These are phyloP conservation scores for Andrena fulva DNA, from an alignment of 2,888 invertebrate genomes.

Conservation along the genomic window DNA sequence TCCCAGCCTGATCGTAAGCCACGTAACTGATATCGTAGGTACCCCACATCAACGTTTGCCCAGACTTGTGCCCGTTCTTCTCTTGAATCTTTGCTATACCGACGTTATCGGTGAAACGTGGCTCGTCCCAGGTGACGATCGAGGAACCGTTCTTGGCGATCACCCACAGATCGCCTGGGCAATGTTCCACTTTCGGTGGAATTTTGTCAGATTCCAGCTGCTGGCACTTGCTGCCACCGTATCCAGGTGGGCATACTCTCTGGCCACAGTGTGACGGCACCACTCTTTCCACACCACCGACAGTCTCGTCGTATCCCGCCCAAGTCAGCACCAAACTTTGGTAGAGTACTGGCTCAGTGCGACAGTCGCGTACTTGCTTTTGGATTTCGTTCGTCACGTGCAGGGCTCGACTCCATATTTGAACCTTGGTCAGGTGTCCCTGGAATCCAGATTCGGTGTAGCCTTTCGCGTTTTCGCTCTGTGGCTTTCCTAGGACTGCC, in stretches of 20 bases:
- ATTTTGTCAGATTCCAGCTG: constrained; percentile 93
- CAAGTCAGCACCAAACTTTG: constrained; percentile 94
- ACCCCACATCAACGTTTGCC: constrained; percentile 95
- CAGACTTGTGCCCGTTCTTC: constrained; percentile 94
- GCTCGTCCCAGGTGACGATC: constrained; percentile 96
- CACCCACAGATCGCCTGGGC: constrained; percentile 97
- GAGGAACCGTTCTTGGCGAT: constrained; percentile 96
- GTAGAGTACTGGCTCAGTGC: constrained; percentile 96
- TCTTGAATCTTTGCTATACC: constrained; percentile 92
- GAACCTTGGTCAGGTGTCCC: constrained; percentile 96
- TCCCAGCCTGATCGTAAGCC: constrained; percentile 96
- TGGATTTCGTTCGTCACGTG: constrained; percentile 97
- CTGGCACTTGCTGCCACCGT: constrained; percentile 93
- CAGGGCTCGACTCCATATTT: constrained; percentile 96
- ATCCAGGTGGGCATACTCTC: constrained; percentile 94
- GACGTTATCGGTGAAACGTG: constrained; percentile 95
- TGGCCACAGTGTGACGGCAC: constrained; percentile 97
- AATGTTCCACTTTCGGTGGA: constrained; percentile 94
- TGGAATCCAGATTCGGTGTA: constrained; percentile 97
- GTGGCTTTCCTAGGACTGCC: constrained; percentile 96
- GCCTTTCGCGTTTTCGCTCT: constrained; percentile 88
- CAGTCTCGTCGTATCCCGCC: constrained; percentile 96
- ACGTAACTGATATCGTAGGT: constrained; percentile 96
- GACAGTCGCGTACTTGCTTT: constrained; percentile 96
- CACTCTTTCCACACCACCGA: constrained; percentile 95